phyloP scores from a whole-genome alignment of 2,797 vertebrate species.

The Enteromius argenteus region DNA sequence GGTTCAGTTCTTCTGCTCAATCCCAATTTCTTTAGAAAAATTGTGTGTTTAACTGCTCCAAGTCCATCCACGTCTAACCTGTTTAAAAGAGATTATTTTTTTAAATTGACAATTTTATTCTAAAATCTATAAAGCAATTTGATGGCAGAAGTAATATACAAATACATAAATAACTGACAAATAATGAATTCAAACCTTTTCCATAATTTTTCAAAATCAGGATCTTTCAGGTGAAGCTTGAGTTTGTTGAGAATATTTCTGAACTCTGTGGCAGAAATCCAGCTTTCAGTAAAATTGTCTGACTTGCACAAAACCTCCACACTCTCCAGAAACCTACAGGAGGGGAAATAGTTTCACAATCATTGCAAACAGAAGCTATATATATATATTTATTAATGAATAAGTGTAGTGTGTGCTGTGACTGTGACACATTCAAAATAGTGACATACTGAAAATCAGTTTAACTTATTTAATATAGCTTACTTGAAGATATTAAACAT shows the following conservation, averaged over 20 bases:
- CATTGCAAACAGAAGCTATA: not conserved
- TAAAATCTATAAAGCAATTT: not conserved
- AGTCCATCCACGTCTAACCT: conserved; percentile 67
- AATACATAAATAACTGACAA: not conserved
- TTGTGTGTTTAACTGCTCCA: conserved; percentile 61
- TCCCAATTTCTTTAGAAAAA: conserved; percentile 65
- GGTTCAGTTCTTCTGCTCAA: conserved; percentile 44
- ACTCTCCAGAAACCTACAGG: conserved; percentile 60
- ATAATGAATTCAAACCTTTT: conserved; percentile 54
- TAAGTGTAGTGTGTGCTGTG: not conserved
- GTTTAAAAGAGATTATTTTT: not conserved
- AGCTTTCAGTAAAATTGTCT: conserved; percentile 53
- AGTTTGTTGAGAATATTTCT: conserved; percentile 64
- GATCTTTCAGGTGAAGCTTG: conserved; percentile 61
- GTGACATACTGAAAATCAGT: not conserved
- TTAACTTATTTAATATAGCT: not conserved
- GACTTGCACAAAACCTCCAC: conserved; percentile 57
- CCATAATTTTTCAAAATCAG: conserved; percentile 69
- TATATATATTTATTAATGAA: not conserved
- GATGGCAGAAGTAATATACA: not conserved
- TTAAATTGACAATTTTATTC: not conserved
- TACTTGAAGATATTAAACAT: not conserved
- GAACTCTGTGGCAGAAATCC: conserved; percentile 65
- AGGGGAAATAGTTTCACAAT: not conserved
- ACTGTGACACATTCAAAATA: not conserved